Percentiles rank a stretch among this genome's conserved stretches.
Conservation (phyloP, 1,140 invertebrate species). For the Euschistus heros region DNA sequence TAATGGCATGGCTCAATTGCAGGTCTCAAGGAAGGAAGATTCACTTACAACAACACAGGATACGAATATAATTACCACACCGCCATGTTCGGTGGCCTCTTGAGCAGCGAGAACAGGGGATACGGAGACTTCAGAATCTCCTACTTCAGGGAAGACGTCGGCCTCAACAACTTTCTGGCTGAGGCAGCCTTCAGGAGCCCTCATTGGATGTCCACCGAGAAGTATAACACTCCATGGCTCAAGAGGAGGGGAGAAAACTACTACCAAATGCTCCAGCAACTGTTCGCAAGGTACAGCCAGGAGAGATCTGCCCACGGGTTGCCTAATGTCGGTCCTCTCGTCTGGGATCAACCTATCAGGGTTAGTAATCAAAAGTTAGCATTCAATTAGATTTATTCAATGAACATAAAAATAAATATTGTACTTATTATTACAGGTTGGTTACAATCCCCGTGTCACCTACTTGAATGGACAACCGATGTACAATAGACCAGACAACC, state of each 20-base stretch:
- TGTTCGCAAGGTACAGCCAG: slow-evolving; percentile 52
- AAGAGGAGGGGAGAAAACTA: slow-evolving; percentile 48
- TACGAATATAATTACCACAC: slow-evolving; percentile 34
- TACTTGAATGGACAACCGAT: slow-evolving; percentile 22
- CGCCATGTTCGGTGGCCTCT: slow-evolving; percentile 29
- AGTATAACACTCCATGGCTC: slow-evolving; percentile 40
- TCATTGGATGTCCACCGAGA: slow-evolving; percentile 45
- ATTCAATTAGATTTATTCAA: too few species aligned
- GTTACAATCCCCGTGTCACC: slow-evolving; percentile 25
- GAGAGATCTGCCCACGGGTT: slow-evolving; percentile 53
- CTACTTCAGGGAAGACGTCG: slow-evolving; percentile 64
- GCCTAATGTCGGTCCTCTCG: slow-evolving; percentile 46
- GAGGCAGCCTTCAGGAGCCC: slow-evolving; percentile 52
- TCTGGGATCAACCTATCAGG: slow-evolving; percentile 42
- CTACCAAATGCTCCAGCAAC: slow-evolving; percentile 47
- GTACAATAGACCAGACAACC: slow-evolving; percentile 19
- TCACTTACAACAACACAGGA: slow-evolving; percentile 28
- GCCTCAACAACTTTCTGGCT: slow-evolving; percentile 57
- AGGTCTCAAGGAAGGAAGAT: slow-evolving; percentile 27
- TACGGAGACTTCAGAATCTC: slow-evolving; percentile 48
- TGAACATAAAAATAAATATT: not conserved
- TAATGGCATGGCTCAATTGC: too few species aligned
- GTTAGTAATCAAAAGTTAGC: not conserved
- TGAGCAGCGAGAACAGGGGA: slow-evolving; percentile 34
- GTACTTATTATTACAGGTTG: slow-evolving; percentile 16